Percentiles rank a stretch among this genome's conserved stretches.
Evolutionary conservation across 2,797 vertebrate species (phyloP).

Genomic region (Rhinatrema bivittatum): DNA sequence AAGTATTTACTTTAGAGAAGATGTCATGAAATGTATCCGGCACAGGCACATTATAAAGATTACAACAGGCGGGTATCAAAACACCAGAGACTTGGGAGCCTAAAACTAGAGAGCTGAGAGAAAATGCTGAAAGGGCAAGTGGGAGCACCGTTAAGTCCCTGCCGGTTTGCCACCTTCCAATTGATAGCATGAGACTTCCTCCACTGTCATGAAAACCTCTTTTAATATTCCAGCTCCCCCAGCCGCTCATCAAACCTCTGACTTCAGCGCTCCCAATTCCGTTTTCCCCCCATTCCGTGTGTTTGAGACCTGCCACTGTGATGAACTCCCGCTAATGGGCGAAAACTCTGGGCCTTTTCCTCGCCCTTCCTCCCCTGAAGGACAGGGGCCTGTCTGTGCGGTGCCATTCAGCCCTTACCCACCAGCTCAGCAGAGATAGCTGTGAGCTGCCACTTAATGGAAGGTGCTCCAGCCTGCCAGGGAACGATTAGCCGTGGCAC

Average conservation of each 20-base stretch:
- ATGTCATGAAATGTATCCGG: too few relatives aligned
- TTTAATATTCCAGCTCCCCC: constrained; percentile 15
- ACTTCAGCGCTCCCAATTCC: too few relatives aligned
- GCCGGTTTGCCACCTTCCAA: constrained; percentile 11
- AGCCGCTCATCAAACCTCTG: constrained; percentile 3
- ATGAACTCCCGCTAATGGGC: constrained; percentile 13
- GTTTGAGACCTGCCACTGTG: constrained; percentile 11
- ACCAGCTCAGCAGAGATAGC: constrained; percentile 31
- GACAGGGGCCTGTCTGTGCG: constrained; percentile 9
- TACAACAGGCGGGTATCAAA: too few relatives aligned
- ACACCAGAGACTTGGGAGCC: too few relatives aligned
- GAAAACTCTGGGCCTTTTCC: constrained; percentile 13
- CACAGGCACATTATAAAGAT: too few relatives aligned
- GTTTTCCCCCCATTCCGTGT: too few relatives aligned
- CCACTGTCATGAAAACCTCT: constrained; percentile 8
- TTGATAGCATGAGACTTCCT: constrained; percentile 6
- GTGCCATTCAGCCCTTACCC: constrained; percentile 36
- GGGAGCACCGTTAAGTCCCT: too few relatives aligned
- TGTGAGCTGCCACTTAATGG: constrained; percentile 29
- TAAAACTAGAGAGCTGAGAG: too few relatives aligned
- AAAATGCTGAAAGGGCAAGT: too few relatives aligned
- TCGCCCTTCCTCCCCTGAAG: constrained; percentile 12
- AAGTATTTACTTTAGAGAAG: too few relatives aligned
- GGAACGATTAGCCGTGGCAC: constrained; percentile 28
- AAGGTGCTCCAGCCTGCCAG: constrained; percentile 38